Conservation (phyloP, 2,797 vertebrate genomes). For the Pipistrellus kuhlii region DNA sequence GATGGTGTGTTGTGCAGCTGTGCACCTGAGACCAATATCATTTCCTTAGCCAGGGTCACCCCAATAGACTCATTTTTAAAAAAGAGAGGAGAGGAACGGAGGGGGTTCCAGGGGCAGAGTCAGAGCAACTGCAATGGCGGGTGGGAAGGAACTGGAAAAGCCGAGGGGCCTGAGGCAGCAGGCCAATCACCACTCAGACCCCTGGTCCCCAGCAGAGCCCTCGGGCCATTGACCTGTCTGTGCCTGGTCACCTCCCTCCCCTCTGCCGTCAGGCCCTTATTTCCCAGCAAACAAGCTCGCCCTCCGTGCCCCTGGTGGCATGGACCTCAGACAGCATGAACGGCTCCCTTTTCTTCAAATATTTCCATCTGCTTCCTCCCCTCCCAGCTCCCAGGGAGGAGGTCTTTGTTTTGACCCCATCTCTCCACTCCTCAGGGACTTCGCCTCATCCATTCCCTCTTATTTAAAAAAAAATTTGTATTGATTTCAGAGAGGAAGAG, state of each 20-base stretch:
- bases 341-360: not conserved
- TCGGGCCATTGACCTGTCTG: not conserved
- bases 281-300: not conserved
- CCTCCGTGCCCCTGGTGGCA: not conserved
- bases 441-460: not conserved
- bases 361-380: not conserved
- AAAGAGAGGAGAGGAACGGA: not conserved
- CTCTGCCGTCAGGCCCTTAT: not conserved
- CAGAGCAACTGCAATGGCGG: not conserved
- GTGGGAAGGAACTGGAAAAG: not conserved
- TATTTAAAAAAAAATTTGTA: not conserved
- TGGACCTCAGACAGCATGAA: accelerated
- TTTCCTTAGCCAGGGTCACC: not conserved
- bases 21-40: not conserved
- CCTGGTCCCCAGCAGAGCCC: not conserved
- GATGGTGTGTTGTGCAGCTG: not conserved
- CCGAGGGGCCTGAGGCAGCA: not conserved
- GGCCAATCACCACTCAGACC: not conserved
- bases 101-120: not conserved
- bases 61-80: not conserved
- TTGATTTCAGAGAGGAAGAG: not conserved
- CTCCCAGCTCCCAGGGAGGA: not conserved
- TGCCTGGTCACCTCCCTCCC: not conserved
- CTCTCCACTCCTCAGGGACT: not conserved
- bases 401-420: not conserved